Evolutionary conservation across 2,797 vertebrate species (phyloP).

Genomic region (Paguma larvata): DNA sequence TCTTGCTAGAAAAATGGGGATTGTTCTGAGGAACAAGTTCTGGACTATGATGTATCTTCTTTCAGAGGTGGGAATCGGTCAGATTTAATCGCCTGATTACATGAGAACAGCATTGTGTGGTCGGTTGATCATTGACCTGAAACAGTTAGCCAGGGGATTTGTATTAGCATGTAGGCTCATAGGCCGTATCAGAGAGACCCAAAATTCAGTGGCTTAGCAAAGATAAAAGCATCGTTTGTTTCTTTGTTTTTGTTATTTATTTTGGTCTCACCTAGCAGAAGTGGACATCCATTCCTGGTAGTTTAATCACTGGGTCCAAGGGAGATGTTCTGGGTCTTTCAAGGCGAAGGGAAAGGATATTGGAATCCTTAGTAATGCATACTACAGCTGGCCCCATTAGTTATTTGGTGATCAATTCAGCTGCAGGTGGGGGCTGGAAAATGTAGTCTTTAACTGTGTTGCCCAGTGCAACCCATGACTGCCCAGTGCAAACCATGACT

Average conservation of each 20-base stretch:
- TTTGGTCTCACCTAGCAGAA: not conserved
- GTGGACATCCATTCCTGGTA: not conserved
- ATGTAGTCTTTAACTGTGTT: not conserved
- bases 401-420: not conserved
- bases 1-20: not conserved
- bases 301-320: not conserved
- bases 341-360: no score
- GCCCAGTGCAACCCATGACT: not conserved
- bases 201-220: constrained; percentile 79
- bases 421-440: not conserved
- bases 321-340: not conserved
- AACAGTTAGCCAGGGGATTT: not conserved
- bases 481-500: not conserved
- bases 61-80: not conserved
- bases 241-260: not conserved
- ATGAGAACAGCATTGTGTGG: not conserved
- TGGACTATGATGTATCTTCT: not conserved
- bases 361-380: not conserved
- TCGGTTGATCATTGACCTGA: not conserved
- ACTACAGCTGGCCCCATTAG: not conserved
- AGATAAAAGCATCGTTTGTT: constrained; percentile 53
- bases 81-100: not conserved
- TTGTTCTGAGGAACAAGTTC: not conserved
- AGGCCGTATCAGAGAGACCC: not conserved
- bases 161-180: not conserved